Conservation (phyloP, 92 coral and sea anemone species). For the Isaurus tuberculatus region DNA sequence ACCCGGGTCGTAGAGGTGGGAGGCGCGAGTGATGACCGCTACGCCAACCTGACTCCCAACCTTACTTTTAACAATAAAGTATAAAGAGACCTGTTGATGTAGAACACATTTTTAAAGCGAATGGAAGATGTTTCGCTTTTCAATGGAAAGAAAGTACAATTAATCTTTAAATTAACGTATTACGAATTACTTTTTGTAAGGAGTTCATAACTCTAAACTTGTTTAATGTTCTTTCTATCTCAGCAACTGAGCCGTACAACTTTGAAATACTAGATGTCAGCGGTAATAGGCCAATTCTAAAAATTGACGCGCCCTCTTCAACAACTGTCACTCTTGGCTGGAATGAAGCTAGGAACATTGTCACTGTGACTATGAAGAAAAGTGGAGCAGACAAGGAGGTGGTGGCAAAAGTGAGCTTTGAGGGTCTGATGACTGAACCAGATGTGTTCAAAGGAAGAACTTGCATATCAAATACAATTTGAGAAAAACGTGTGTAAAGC, state of each 20-base stretch:
- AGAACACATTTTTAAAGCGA: too few relatives aligned
- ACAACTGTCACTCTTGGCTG: background rate
- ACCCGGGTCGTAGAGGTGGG: too few relatives aligned
- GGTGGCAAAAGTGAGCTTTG: conserved; percentile 6
- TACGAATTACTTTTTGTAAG: too few relatives aligned
- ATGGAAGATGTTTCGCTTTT: too few relatives aligned
- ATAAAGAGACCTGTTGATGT: too few relatives aligned
- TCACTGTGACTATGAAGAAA: conserved; percentile 19
- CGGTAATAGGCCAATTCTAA: conserved; percentile 7
- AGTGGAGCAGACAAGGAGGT: background rate
- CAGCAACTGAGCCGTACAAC: background rate
- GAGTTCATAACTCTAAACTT: too few relatives aligned
- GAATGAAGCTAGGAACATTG: background rate
- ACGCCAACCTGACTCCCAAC: too few relatives aligned
- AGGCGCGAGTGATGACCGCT: too few relatives aligned
- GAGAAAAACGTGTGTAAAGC: too few relatives aligned
- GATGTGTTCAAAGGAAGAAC: conserved; percentile 2
- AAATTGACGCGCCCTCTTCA: background rate
- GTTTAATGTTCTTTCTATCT: background rate
- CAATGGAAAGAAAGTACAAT: too few relatives aligned
- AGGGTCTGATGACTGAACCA: background rate
- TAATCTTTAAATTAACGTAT: too few relatives aligned
- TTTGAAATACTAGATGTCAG: conserved; percentile 34
- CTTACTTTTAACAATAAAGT: too few relatives aligned
- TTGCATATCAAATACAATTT: background rate